Evolutionary conservation across 2,888 invertebrate genomes (phyloP).

Genomic region (Diachrysia chrysitis): DNA sequence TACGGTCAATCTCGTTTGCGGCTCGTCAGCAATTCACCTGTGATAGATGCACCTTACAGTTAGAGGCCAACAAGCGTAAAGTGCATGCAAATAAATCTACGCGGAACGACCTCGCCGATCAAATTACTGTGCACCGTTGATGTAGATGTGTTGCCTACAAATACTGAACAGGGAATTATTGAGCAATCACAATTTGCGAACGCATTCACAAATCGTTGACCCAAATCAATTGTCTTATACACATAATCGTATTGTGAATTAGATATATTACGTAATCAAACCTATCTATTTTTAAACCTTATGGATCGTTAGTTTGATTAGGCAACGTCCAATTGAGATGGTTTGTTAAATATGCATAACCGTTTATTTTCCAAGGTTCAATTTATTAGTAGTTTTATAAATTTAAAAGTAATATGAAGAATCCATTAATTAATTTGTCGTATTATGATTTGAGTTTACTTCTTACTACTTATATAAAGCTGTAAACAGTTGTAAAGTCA

Average conservation of each 20-base stretch:
- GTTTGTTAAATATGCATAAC: constrained; percentile 18
- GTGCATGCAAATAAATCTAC: constrained; percentile 47
- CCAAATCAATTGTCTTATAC: constrained; percentile 67
- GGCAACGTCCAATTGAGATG: constrained; percentile 19
- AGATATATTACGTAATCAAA: constrained; percentile 29
- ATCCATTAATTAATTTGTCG: neutral
- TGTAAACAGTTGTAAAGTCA: neutral
- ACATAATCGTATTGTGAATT: constrained; percentile 32
- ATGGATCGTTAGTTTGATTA: constrained; percentile 27
- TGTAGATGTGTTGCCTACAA: constrained; percentile 34
- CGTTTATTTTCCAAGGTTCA: constrained; percentile 12
- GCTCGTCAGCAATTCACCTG: constrained; percentile 7
- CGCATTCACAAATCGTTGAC: constrained; percentile 62
- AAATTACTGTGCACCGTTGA: constrained; percentile 47
- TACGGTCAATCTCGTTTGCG: constrained; percentile 13
- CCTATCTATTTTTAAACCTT: constrained; percentile 17
- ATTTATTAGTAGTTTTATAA: neutral
- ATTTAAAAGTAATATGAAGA: neutral
- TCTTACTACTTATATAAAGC: neutral
- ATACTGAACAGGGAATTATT: constrained; percentile 49
- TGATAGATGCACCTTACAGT: constrained; percentile 32
- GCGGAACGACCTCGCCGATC: constrained; percentile 50
- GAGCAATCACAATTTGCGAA: constrained; percentile 64
- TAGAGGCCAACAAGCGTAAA: constrained; percentile 32
- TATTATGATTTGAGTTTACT: neutral